Conservation (phyloP, 2,888 invertebrate species). For the Acanthosepion lycidas region DNA sequence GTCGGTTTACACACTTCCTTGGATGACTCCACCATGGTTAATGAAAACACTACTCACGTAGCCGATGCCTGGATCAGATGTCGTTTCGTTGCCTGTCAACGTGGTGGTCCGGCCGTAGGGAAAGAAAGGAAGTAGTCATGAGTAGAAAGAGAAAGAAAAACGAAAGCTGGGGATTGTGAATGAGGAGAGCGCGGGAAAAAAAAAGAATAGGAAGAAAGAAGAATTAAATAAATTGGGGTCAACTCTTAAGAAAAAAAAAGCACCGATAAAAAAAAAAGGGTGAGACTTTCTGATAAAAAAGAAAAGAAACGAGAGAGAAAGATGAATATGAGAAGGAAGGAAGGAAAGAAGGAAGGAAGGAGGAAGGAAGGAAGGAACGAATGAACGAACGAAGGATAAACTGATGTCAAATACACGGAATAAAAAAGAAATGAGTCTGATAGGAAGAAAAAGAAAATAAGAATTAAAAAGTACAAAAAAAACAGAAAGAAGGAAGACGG, state of each 20-base stretch:
- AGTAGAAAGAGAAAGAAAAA: not conserved
- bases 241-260: not conserved
- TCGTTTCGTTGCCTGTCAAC: constrained; percentile 33
- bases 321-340: not conserved
- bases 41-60: constrained; percentile 33
- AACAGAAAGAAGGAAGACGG: not conserved
- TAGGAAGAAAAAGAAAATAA: not conserved
- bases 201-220: not conserved
- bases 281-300: too few species aligned
- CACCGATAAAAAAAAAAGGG: not conserved
- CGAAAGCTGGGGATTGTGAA: not conserved
- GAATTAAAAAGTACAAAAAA: not conserved
- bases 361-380: not conserved
- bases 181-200: not conserved
- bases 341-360: not conserved
- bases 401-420: not conserved
- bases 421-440: not conserved
- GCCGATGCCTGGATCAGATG: not conserved
- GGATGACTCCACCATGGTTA: constrained; percentile 23
- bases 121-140: not conserved
- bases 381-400: not conserved
- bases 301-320: not conserved
- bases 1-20: constrained; percentile 21
- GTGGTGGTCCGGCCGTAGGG: not conserved
- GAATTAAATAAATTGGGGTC: not conserved